Evolutionary conservation across 2,888 invertebrate genomes (phyloP).

Genomic region (Priapulus caudatus): DNA sequence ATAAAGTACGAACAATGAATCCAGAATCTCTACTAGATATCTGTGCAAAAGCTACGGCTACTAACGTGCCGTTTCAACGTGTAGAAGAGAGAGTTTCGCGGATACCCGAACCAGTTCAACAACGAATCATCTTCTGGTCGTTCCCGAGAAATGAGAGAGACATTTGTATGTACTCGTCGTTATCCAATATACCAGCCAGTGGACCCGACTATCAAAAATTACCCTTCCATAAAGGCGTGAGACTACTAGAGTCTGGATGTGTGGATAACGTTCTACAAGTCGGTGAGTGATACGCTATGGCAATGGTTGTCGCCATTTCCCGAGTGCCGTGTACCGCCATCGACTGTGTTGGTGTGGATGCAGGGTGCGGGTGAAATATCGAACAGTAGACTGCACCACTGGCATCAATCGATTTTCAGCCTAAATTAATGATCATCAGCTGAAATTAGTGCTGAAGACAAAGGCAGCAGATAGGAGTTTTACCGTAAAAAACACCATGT

Average conservation of each 20-base stretch:
- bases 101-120: slow-evolving; percentile 76
- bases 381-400: too few species aligned
- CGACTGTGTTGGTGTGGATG: too few species aligned
- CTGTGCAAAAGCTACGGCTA: slow-evolving; percentile 68
- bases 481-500: too few species aligned
- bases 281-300: slow-evolving; percentile 48
- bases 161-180: slow-evolving; percentile 77
- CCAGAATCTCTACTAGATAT: slow-evolving; percentile 67
- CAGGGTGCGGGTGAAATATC: too few species aligned
- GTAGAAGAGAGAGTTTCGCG: slow-evolving; percentile 74
- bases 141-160: slow-evolving; percentile 75
- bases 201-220: slow-evolving; percentile 59
- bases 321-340: too few species aligned
- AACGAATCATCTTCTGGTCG: slow-evolving; percentile 75
- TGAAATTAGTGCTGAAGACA: too few species aligned
- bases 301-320: too few species aligned
- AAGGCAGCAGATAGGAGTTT: too few species aligned
- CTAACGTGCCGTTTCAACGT: slow-evolving; percentile 69
- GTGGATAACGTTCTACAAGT: slow-evolving; percentile 77
- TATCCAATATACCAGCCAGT: slow-evolving; percentile 45
- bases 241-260: slow-evolving; percentile 65
- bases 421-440: too few species aligned
- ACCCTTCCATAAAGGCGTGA: slow-evolving; percentile 73
- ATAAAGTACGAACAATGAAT: slow-evolving; percentile 7
- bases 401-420: too few species aligned